Conservation (phyloP, 2,113 vertebrate genomes). For the Actinemys pallida region DNA sequence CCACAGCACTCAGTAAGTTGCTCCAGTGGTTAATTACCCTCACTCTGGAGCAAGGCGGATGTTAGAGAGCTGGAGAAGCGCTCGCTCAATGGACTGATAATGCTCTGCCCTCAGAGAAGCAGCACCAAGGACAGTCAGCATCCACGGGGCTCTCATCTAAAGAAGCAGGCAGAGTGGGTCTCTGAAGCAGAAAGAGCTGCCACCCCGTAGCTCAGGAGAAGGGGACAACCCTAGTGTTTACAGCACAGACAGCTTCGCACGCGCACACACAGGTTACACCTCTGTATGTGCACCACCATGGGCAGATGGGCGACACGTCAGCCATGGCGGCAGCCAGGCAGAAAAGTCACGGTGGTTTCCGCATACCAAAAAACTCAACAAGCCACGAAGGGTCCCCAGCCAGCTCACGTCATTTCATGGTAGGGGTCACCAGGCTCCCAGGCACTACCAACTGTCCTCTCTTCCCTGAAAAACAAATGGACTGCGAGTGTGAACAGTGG, state of each 20-base stretch:
- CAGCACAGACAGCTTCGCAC: not conserved
- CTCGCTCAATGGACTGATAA: not conserved
- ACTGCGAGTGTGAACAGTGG: too few species aligned
- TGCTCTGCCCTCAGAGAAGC: not conserved
- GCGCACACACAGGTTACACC: too few species aligned
- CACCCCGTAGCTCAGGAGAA: not conserved
- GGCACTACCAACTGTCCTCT: not conserved
- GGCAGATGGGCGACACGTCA: not conserved
- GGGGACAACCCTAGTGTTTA: not conserved
- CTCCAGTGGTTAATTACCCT: not conserved
- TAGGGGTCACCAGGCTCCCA: not conserved
- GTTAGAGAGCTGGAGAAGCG: not conserved
- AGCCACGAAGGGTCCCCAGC: not conserved
- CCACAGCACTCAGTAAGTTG: not conserved
- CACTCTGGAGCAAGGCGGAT: not conserved
- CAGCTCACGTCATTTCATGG: not conserved
- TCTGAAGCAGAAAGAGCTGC: not conserved
- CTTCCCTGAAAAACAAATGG: not conserved
- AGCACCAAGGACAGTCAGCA: not conserved
- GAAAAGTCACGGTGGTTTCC: not conserved
- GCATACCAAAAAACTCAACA: not conserved
- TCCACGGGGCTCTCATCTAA: not conserved
- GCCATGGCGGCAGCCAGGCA: not conserved
- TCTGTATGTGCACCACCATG: not conserved
- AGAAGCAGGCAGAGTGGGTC: not conserved